Base-by-base conservation (phyloP, 2,888 invertebrate genomes). In the Lucinisca nassula region DNA sequence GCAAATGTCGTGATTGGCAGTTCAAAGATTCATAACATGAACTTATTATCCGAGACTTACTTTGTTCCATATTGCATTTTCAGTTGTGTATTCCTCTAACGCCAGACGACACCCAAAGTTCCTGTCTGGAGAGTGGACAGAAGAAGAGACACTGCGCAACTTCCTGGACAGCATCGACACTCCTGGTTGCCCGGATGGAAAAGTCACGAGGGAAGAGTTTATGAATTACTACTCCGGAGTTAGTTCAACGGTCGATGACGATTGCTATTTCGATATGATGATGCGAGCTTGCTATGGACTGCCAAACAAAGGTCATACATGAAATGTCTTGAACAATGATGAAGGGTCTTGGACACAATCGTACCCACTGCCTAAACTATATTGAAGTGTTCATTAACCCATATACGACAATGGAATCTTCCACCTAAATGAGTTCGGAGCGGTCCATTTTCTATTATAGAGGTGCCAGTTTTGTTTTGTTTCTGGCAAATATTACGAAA, bases 111-210 rank as follows among this genome's bases (percentile, higher is more conserved):
- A 95, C 81, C 95, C 95, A 0, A 94, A 93, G 82, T 95, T 86
- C 84, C 32, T 91, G n/a, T 94, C 95, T 37, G 95, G 95, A 14
- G 93, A 95, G 84, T 95, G 95, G 95, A 94, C 95, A 27, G 92
- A 94, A 82, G 95, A 95, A 51, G 81, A 95, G 81, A 93, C 93
- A 24, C 85, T 95, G n/a, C 92, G 92, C 45, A 90, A 93, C 88
- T 95, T 95, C 90, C 89, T 95, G 82, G 94, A 95, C 87, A 93
- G 92, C 72, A 92, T 95, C 77, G 95, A 95, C 82, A 94, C 95
- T 0, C 95, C 95, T 2, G 95, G 94, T 79, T 90, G 91, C 84
- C 93, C 94, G n/a, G 95, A 95, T 87, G 95, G 95, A 40, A 92
- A 93, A 61, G 95, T 95, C 21, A 95, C 95, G 12, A 88, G 93